These are phyloP conservation scores for Drosophila testacea DNA, from an alignment of 2,888 invertebrate species.

Conservation along the genomic window DNA sequence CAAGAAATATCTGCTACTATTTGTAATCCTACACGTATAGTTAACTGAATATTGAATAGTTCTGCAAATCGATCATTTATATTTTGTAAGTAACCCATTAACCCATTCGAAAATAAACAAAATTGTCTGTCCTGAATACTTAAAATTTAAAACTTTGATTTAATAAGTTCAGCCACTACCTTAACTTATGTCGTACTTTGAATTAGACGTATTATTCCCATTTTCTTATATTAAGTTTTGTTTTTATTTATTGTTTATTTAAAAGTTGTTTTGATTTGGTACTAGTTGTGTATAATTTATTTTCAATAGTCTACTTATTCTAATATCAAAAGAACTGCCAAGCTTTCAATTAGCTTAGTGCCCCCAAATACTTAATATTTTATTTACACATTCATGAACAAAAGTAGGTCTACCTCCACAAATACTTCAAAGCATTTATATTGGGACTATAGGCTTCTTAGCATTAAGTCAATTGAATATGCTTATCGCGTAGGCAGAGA, in stretches of 20 bases:
- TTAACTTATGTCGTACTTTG: too few species aligned
- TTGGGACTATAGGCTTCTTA: neutral
- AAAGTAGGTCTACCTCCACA: neutral
- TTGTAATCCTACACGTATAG: too few species aligned
- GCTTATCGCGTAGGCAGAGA: constrained; percentile 50
- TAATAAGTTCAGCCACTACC: too few species aligned
- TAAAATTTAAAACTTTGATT: too few species aligned
- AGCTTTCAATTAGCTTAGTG: neutral
- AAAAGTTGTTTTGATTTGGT: neutral
- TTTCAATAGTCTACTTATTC: neutral
- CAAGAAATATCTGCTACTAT: too few species aligned
- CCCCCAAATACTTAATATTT: neutral
- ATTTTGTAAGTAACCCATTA: too few species aligned
- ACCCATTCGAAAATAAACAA: too few species aligned
- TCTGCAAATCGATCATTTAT: too few species aligned
- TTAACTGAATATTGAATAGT: too few species aligned
- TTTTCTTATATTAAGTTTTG: neutral
- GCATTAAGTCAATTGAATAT: constrained; percentile 41
- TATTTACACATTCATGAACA: neutral
- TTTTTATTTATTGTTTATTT: neutral
- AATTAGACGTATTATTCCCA: neutral
- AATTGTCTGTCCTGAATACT: too few species aligned
- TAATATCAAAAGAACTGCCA: neutral
- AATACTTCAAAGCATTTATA: neutral
- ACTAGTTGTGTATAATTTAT: too few species aligned